Evolutionary conservation across 2,888 invertebrate genomes (phyloP).

Genomic region (Diachrysia chrysitis): DNA sequence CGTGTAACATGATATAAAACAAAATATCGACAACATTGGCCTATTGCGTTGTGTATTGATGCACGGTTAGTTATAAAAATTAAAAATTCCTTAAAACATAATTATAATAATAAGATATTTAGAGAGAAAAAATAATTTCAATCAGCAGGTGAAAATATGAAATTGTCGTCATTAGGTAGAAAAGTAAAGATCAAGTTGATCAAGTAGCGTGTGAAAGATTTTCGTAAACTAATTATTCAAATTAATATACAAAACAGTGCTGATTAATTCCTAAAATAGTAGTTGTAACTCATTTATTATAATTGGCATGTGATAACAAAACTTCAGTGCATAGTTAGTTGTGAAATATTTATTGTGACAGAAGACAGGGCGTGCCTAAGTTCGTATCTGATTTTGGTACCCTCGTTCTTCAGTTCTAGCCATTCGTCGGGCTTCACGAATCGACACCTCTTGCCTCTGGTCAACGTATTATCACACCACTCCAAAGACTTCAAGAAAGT

Average conservation of each 20-base stretch:
- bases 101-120: no score
- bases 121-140: no score
- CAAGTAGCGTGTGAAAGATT: neutral
- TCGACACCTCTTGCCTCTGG: slow-evolving; percentile 81
- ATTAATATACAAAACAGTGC: neutral
- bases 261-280: neutral
- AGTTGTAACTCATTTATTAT: neutral
- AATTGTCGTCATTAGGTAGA: neutral
- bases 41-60: neutral
- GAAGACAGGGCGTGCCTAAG: slow-evolving; percentile 57
- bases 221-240: neutral
- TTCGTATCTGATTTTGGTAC: slow-evolving; percentile 66
- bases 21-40: slow-evolving; percentile 9
- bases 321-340: slow-evolving; percentile 24
- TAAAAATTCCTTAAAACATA: no score
- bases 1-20: slow-evolving; percentile 2
- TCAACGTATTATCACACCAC: slow-evolving; percentile 86
- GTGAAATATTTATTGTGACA: slow-evolving; percentile 46
- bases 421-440: slow-evolving; percentile 81
- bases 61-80: no score
- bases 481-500: slow-evolving; percentile 84
- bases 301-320: neutral
- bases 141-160: no score
- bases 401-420: slow-evolving; percentile 79
- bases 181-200: neutral